Conservation (phyloP, 2,888 invertebrate species). For the Drosophila sordidula region DNA sequence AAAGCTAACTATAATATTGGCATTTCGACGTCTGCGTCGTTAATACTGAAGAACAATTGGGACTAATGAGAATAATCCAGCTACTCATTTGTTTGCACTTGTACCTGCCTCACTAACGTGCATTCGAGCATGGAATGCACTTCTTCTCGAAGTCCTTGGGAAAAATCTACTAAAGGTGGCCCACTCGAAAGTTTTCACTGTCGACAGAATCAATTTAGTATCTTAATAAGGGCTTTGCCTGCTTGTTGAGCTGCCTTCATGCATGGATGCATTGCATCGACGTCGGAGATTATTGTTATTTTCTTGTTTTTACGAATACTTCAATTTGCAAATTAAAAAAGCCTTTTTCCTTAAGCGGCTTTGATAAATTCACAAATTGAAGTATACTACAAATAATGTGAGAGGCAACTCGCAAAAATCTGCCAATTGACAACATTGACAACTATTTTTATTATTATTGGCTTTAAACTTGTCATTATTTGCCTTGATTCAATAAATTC, state of each 20-base stretch:
- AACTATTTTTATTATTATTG: too few species aligned
- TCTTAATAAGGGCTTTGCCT: background rate
- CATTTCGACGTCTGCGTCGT: too few species aligned
- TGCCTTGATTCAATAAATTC: background rate
- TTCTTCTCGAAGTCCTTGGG: too few species aligned
- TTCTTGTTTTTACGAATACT: background rate
- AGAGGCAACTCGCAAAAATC: background rate
- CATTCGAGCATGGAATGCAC: background rate
- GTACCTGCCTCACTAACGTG: background rate
- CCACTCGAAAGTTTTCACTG: too few species aligned
- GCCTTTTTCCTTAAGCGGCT: too few species aligned
- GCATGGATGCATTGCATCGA: too few species aligned
- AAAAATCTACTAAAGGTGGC: too few species aligned
- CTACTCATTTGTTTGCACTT: too few species aligned
- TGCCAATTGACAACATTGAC: too few species aligned
- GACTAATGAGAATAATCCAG: too few species aligned
- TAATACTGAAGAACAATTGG: too few species aligned
- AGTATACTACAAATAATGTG: background rate
- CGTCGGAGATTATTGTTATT: background rate
- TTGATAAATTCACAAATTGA: background rate
- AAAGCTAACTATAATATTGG: background rate
- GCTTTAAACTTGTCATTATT: background rate
- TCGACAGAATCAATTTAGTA: background rate
- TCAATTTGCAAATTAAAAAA: background rate
- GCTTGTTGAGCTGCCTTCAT: too few species aligned